phyloP scores from a whole-genome alignment of 2,797 vertebrate genomes.

The Diplodus puntazzo region DNA sequence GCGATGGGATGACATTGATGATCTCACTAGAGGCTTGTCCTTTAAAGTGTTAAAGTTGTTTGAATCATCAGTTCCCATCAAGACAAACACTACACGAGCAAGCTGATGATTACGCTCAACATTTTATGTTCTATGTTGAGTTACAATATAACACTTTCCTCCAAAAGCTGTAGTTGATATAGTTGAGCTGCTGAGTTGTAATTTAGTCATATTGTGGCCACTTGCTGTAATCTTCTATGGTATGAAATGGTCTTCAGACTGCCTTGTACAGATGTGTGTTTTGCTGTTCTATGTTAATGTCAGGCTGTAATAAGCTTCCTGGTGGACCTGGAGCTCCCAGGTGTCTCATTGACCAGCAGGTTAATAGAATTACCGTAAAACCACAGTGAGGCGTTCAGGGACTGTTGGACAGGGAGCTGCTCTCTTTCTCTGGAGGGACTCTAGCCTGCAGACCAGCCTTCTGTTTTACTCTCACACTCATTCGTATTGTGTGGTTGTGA shows the following conservation, averaged over 20 bases:
- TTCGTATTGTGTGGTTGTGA: neutral
- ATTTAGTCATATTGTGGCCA: no score
- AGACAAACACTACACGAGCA: no score
- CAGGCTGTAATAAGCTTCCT: constrained; percentile 4
- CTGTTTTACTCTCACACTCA: neutral
- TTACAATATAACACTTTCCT: neutral
- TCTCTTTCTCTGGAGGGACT: neutral
- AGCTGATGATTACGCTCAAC: neutral
- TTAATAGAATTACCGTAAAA: constrained; percentile 59
- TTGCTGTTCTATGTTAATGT: neutral
- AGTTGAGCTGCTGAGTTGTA: neutral
- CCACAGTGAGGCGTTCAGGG: constrained; percentile 75
- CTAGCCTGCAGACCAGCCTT: neutral
- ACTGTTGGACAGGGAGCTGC: constrained; percentile 18
- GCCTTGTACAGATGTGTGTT: neutral
- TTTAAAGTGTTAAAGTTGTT: neutral
- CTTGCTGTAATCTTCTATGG: neutral
- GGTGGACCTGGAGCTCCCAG: constrained; percentile 34
- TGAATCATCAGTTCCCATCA: neutral
- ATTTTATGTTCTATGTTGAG: neutral
- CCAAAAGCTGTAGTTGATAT: neutral
- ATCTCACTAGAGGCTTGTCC: neutral
- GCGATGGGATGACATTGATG: no score
- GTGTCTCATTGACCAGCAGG: constrained; percentile 46
- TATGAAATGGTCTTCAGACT: neutral